Conservation (phyloP, 1,140 invertebrate genomes). For the Tetramorium parvispinum region DNA sequence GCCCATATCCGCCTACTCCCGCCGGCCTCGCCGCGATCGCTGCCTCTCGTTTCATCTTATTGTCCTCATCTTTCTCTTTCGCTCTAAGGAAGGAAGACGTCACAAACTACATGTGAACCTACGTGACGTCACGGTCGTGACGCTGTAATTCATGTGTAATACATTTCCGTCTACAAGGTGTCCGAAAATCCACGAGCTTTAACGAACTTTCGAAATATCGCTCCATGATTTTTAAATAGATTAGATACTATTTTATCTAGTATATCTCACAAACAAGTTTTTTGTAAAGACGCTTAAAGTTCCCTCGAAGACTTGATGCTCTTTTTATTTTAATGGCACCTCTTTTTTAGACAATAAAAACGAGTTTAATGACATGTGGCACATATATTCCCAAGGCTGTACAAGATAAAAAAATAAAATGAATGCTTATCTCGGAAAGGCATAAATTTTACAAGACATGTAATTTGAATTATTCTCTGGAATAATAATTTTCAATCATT, state of each 20-base stretch:
- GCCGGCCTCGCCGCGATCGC: neutral
- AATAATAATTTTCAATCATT: neutral
- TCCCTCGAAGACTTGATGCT: neutral
- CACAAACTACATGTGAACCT: neutral
- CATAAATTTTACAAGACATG: conserved; percentile 34
- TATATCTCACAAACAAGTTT: neutral
- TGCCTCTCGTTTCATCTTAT: neutral
- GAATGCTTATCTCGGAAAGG: neutral
- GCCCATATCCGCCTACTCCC: conserved; percentile 33
- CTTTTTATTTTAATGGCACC: neutral
- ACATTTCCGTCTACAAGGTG: conserved; percentile 23
- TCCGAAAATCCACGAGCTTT: neutral
- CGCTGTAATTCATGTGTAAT: conserved; percentile 5
- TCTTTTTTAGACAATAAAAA: conserved; percentile 26
- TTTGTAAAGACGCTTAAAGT: neutral
- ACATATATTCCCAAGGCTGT: conserved; percentile 9
- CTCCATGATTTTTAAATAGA: too few relatives aligned
- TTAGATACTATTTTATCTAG: neutral
- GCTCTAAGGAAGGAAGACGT: neutral
- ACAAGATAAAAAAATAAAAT: neutral
- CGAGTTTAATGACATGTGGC: conserved; percentile 7
- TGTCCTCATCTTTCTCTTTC: neutral
- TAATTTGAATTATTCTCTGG: neutral
- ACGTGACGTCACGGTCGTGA: conserved; percentile 48
- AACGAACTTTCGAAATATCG: neutral